Percentiles rank a stretch among this genome's conserved stretches.
phyloP scores from a whole-genome alignment of 1,140 invertebrate species.

The Linepithema humile region DNA sequence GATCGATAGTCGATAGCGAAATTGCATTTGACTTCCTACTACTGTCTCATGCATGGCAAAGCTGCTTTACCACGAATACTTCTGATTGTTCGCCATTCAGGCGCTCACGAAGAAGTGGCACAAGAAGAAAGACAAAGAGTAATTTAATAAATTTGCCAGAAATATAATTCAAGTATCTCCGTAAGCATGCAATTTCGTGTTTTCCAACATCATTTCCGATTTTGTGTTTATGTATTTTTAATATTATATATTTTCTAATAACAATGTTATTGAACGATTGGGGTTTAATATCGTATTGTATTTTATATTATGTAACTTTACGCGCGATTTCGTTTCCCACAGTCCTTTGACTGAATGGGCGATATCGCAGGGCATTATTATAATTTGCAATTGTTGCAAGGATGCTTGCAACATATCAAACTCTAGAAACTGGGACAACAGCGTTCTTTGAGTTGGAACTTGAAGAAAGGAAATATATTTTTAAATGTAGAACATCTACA shows the following conservation, averaged over 20 bases:
- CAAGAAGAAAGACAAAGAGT: neutral
- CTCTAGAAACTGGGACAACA: conserved; percentile 23
- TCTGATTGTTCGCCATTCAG: neutral
- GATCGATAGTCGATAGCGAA: conserved; percentile 20
- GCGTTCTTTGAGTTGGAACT: conserved; percentile 5
- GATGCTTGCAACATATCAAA: conserved; percentile 37
- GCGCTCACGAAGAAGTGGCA: neutral
- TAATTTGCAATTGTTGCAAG: conserved; percentile 44
- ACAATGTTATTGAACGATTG: too few relatives aligned
- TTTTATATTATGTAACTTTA: conserved; percentile 28
- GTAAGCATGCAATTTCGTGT: neutral
- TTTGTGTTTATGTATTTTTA: neutral
- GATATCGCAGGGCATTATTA: conserved; percentile 24
- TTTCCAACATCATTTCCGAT: neutral
- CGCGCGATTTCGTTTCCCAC: conserved; percentile 24
- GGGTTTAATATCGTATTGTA: neutral
- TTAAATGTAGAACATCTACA: neutral
- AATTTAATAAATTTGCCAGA: neutral
- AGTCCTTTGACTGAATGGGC: conserved; percentile 27
- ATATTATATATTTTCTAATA: too few relatives aligned
- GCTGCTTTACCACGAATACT: neutral
- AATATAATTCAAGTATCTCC: neutral
- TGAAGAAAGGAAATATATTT: conserved; percentile 19
- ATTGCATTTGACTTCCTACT: conserved; percentile 5
- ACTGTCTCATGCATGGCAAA: neutral